Evolutionary conservation across 2,797 vertebrate genomes (phyloP).

Genomic region (Pseudochaenichthys georgianus): DNA sequence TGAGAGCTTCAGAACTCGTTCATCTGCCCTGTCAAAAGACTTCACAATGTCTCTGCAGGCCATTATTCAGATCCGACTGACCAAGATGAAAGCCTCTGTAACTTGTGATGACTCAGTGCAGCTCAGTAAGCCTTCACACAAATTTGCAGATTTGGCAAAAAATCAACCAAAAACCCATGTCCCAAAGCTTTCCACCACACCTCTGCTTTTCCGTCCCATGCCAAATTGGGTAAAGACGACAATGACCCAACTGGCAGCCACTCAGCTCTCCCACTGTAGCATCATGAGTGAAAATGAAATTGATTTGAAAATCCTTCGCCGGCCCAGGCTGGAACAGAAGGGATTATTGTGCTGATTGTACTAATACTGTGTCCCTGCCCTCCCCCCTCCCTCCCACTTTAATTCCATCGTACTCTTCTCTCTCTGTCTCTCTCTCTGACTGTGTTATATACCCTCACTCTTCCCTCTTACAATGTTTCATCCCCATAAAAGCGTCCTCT

Average conservation of each 20-base stretch:
- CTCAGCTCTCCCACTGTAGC: conserved; percentile 57
- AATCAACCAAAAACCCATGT: conserved; percentile 41
- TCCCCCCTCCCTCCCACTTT: conserved; percentile 43
- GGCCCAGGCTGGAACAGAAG: conserved; percentile 74
- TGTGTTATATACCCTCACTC: conserved; percentile 20
- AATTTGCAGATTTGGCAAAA: conserved; percentile 53
- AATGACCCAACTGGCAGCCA: conserved; percentile 70
- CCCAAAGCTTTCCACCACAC: conserved; percentile 17
- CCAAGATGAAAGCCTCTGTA: conserved; percentile 61
- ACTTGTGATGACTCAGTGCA: conserved; percentile 30
- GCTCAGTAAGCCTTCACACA: conserved; percentile 37
- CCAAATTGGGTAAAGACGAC: conserved; percentile 62
- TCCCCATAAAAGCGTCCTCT: conserved; percentile 16
- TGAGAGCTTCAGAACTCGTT: conserved; percentile 38
- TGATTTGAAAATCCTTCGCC: conserved; percentile 84
- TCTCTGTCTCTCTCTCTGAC: conserved; percentile 16
- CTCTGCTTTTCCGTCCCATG: conserved; percentile 47
- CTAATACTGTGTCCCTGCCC: conserved; percentile 76
- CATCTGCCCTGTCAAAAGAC: conserved; percentile 47
- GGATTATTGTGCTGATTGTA: conserved; percentile 84
- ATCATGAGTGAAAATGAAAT: conserved; percentile 83
- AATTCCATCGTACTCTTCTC: conserved; percentile 47
- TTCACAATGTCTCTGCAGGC: conserved; percentile 50
- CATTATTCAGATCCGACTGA: conserved; percentile 61
- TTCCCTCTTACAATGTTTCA: conserved; percentile 1